Evolutionary conservation across 2,888 invertebrate species (phyloP).

Genomic region (Drosophila barbarae): DNA sequence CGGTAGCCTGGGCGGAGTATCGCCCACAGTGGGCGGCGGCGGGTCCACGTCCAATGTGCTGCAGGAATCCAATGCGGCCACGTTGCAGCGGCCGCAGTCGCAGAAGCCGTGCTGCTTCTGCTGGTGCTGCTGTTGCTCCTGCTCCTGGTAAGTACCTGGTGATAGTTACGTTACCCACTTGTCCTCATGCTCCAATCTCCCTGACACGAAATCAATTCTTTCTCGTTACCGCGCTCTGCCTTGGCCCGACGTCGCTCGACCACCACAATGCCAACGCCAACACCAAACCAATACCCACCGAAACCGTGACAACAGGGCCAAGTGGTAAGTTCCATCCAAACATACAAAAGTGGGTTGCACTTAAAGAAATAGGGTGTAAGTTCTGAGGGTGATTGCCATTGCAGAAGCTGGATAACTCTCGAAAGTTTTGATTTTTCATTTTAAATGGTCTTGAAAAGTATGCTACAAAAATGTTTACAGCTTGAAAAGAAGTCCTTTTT

Average conservation of each 20-base stretch:
- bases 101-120: conserved; percentile 84
- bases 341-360: conserved; percentile 15
- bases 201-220: conserved; percentile 33
- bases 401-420: too few species aligned
- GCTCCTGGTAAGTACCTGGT: conserved; percentile 82
- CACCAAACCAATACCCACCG: conserved; percentile 35
- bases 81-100: conserved; percentile 79
- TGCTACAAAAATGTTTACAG: not conserved
- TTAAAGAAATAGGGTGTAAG: not conserved
- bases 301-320: conserved; percentile 73
- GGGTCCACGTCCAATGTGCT: conserved; percentile 68
- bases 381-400: not conserved
- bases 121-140: conserved; percentile 87
- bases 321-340: conserved; percentile 76
- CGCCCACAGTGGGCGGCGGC: conserved; percentile 68
- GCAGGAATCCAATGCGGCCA: conserved; percentile 75
- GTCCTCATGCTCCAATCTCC: conserved; percentile 19
- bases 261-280: conserved; percentile 39
- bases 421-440: not conserved
- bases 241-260: conserved; percentile 40
- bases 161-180: conserved; percentile 23
- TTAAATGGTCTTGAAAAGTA: not conserved
- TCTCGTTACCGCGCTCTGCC: conserved; percentile 39
- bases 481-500: not conserved
- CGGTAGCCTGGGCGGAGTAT: conserved; percentile 65